phyloP scores from a whole-genome alignment of 2,888 invertebrate genomes.

The Lacanobia oleracea region DNA sequence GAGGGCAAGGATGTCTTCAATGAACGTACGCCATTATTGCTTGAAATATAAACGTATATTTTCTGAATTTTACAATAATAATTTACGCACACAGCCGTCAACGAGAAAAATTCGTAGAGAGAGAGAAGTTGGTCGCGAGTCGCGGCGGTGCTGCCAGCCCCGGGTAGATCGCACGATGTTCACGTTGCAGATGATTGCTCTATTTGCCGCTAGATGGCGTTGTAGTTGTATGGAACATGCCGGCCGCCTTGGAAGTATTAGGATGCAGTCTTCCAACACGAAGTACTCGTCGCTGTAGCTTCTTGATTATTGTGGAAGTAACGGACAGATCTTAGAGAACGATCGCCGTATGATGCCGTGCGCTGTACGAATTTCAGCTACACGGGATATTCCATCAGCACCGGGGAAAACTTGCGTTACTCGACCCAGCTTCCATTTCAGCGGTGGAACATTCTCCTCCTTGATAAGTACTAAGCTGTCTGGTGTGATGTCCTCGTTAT shows the following conservation, averaged over 20 bases:
- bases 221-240: not conserved
- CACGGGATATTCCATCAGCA: constrained; percentile 9
- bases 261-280: constrained; percentile 6
- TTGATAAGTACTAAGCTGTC: not conserved
- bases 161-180: too few relatives aligned
- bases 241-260: not conserved
- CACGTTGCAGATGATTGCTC: too few relatives aligned
- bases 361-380: constrained; percentile 4
- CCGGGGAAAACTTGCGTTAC: constrained; percentile 12
- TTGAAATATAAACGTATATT: too few relatives aligned
- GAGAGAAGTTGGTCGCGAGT: too few relatives aligned
- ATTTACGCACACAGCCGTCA: too few relatives aligned
- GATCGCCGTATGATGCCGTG: not conserved
- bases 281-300: not conserved
- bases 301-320: not conserved
- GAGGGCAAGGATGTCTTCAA: too few relatives aligned
- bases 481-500: too few relatives aligned
- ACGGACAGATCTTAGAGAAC: constrained; percentile 15
- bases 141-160: too few relatives aligned
- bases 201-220: constrained; percentile 1
- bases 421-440: constrained; percentile 2
- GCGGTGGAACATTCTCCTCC: constrained; percentile 6
- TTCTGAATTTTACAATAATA: too few relatives aligned
- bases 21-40: too few relatives aligned
- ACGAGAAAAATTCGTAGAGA: too few relatives aligned